These are phyloP conservation scores for Salarias fasciatus DNA, from an alignment of 2,797 vertebrate species.

Conservation along the genomic window DNA sequence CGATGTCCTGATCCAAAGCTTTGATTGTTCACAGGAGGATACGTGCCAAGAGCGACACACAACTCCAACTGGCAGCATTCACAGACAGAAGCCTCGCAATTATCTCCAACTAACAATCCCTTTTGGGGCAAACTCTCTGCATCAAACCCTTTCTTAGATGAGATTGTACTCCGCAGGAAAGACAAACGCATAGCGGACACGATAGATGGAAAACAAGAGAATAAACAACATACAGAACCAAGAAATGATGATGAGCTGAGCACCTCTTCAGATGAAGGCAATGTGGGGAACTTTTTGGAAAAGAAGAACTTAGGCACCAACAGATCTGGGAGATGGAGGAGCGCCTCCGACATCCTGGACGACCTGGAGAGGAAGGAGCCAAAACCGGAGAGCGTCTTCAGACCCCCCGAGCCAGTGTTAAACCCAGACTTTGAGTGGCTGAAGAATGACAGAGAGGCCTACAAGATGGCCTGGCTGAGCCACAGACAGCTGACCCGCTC, in stretches of 20 bases:
- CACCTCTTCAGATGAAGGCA: slow-evolving; percentile 91
- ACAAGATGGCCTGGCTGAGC: slow-evolving; percentile 96
- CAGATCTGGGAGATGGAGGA: slow-evolving; percentile 88
- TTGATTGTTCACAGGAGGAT: slow-evolving; percentile 64
- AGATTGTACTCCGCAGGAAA: slow-evolving; percentile 82
- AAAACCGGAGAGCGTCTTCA: slow-evolving; percentile 59
- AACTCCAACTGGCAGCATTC: slow-evolving; percentile 66
- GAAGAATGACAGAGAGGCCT: slow-evolving; percentile 93
- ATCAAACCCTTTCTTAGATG: slow-evolving; percentile 95
- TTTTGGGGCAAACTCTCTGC: slow-evolving; percentile 92
- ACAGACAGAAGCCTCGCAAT: slow-evolving; percentile 59
- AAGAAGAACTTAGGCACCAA: slow-evolving; percentile 73
- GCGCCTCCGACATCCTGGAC: slow-evolving; percentile 91
- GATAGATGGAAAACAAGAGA: slow-evolving; percentile 81
- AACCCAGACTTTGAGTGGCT: slow-evolving; percentile 88
- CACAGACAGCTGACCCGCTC: slow-evolving; percentile 94
- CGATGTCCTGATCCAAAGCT: neutral
- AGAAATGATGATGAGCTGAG: slow-evolving; percentile 83
- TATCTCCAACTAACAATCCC: slow-evolving; percentile 85
- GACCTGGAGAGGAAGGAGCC: slow-evolving; percentile 78
- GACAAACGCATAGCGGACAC: slow-evolving; percentile 65
- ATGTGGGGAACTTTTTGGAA: slow-evolving; percentile 79
- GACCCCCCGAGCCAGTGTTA: slow-evolving; percentile 70
- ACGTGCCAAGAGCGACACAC: slow-evolving; percentile 29
- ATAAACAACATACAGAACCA: slow-evolving; percentile 73